Conservation (phyloP, 2,113 vertebrate species). For the Carassius auratus region DNA sequence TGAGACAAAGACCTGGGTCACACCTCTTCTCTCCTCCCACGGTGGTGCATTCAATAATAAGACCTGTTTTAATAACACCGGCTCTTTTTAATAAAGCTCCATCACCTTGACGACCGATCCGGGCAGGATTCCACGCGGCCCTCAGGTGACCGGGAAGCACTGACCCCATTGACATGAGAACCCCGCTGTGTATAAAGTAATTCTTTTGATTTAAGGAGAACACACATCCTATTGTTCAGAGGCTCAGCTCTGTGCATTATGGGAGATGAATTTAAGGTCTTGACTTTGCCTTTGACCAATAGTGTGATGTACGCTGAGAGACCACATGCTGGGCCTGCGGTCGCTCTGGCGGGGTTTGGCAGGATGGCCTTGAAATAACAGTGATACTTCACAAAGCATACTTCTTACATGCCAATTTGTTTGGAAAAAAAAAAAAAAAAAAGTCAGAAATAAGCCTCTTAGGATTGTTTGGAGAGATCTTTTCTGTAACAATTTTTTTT, state of each 20-base stretch:
- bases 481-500: neutral
- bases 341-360: neutral
- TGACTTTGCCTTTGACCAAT: slow-evolving; percentile 21
- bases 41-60: slow-evolving; percentile 57
- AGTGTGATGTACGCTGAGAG: slow-evolving; percentile 17
- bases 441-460: neutral
- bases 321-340: slow-evolving; percentile 30
- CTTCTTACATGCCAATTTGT: neutral
- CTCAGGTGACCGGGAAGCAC: slow-evolving; percentile 52
- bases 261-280: slow-evolving; percentile 34
- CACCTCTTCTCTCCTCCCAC: slow-evolving; percentile 52
- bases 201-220: slow-evolving; percentile 43
- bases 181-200: slow-evolving; percentile 34
- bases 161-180: slow-evolving; percentile 65
- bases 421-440: neutral
- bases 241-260: slow-evolving; percentile 10
- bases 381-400: neutral
- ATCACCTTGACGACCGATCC: slow-evolving; percentile 25
- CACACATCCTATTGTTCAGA: slow-evolving; percentile 13
- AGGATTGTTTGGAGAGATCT: neutral
- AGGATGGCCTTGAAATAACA: slow-evolving; percentile 26
- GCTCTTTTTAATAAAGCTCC: slow-evolving; percentile 61
- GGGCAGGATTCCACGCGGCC: slow-evolving; percentile 39
- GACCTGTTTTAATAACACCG: slow-evolving; percentile 51
- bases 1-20: slow-evolving; percentile 50